Evolutionary conservation across 1,140 invertebrate genomes (phyloP).

Genomic region (Heliconius himera): DNA sequence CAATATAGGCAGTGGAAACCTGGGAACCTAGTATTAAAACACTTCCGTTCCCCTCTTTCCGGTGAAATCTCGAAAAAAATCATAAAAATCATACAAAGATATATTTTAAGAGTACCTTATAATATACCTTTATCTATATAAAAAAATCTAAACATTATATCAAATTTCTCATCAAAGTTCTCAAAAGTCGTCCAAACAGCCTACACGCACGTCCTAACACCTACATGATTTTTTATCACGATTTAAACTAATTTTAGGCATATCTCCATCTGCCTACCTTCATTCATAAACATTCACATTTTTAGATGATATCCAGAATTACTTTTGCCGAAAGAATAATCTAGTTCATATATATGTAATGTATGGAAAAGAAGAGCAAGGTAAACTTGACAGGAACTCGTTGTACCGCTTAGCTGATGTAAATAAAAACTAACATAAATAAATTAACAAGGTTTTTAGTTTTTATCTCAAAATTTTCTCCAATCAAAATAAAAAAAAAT

Average conservation of each 20-base stretch:
- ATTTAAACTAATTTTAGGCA: slow-evolving; percentile 16
- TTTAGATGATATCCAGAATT: neutral
- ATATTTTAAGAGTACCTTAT: no score
- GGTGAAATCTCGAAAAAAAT: no score
- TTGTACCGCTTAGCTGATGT: neutral
- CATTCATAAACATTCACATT: slow-evolving; percentile 44
- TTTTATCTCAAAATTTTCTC: no score
- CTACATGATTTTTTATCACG: slow-evolving; percentile 16
- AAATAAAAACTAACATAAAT: neutral
- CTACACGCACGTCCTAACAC: slow-evolving; percentile 22
- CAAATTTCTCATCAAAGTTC: neutral
- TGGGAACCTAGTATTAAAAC: no score
- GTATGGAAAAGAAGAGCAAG: slow-evolving; percentile 1
- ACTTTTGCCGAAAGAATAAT: neutral
- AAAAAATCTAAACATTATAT: neutral
- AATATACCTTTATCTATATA: neutral
- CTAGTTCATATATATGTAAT: neutral
- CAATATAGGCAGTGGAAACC: no score
- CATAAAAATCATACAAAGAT: no score
- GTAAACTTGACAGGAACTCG: neutral
- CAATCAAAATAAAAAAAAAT: no score
- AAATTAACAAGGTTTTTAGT: neutral
- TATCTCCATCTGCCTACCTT: slow-evolving; percentile 34
- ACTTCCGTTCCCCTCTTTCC: no score
- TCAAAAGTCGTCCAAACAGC: neutral